phyloP scores from a whole-genome alignment of 64 coral and sea anemone genomes.

The Pocillopora verrucosa region DNA sequence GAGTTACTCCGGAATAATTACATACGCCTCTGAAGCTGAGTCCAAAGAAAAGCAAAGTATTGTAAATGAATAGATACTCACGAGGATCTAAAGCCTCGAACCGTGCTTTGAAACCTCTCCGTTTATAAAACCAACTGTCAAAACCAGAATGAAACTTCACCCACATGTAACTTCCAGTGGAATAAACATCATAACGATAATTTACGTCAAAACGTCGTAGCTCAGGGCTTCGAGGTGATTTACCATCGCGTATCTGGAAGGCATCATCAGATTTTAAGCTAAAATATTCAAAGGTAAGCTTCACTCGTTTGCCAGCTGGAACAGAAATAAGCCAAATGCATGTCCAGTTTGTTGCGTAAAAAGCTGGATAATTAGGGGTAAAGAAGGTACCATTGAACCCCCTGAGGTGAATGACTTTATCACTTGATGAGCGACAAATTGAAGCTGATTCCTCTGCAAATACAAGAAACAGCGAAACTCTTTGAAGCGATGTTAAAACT shows the following conservation, averaged over 20 bases:
- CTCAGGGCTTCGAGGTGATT: too few species aligned
- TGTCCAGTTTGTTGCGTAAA: background rate
- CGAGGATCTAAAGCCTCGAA: background rate
- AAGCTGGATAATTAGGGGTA: constrained; percentile 40
- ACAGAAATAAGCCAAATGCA: constrained; percentile 55
- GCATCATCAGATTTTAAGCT: background rate
- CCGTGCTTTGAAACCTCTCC: background rate
- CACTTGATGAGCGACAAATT: background rate
- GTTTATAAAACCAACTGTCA: too few species aligned
- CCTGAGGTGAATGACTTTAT: background rate
- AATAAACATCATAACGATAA: background rate
- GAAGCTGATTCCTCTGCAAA: constrained; percentile 5
- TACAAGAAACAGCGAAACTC: background rate
- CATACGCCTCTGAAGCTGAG: too few species aligned
- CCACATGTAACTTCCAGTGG: background rate
- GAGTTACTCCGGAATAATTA: too few species aligned
- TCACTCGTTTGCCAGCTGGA: constrained; percentile 16
- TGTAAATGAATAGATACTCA: background rate
- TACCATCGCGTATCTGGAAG: too few species aligned
- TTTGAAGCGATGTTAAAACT: background rate
- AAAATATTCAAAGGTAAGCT: constrained; percentile 22
- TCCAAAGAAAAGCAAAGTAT: too few species aligned
- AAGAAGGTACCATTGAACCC: constrained; percentile 31
- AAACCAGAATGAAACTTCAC: background rate
- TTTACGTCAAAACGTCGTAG: too few species aligned